phyloP scores from a whole-genome alignment of 2,797 vertebrate genomes.

The Urophycis tenuis region DNA sequence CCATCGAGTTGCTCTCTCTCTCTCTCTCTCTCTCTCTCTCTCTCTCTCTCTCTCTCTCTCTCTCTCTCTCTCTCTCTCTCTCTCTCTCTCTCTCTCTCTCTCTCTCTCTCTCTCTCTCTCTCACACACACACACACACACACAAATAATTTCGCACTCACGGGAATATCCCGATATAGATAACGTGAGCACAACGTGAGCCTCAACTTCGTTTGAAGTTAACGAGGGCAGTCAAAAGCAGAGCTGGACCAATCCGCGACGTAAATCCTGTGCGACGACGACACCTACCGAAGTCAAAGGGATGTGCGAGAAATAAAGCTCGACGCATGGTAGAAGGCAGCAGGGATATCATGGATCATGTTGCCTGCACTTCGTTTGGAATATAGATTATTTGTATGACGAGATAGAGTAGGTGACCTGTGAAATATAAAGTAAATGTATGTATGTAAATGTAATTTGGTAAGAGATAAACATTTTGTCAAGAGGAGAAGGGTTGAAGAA shows the following conservation, averaged over 20 bases:
- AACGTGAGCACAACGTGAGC: not conserved
- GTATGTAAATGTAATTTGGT: not conserved
- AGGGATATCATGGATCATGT: not conserved
- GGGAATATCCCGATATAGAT: too few relatives aligned
- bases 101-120: too few relatives aligned
- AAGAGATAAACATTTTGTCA: not conserved
- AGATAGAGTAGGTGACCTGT: not conserved
- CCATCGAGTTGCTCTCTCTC: too few relatives aligned
- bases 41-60: too few relatives aligned
- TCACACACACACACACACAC: not conserved
- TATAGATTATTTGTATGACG: not conserved
- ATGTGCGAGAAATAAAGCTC: not conserved
- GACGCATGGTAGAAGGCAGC: not conserved
- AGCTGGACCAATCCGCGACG: not conserved
- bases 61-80: too few relatives aligned
- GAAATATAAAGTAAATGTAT: not conserved
- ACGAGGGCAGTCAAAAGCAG: not conserved
- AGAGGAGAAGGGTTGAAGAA: too few relatives aligned
- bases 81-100: too few relatives aligned
- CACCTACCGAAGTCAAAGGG: constrained; percentile 29
- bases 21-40: too few relatives aligned
- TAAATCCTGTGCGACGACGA: constrained; percentile 6
- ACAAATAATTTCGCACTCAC: too few relatives aligned
- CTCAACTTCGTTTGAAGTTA: not conserved
- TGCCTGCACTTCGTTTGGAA: not conserved